These are phyloP conservation scores for Macquaria australasica DNA, from an alignment of 2,113 vertebrate genomes.

Conservation along the genomic window DNA sequence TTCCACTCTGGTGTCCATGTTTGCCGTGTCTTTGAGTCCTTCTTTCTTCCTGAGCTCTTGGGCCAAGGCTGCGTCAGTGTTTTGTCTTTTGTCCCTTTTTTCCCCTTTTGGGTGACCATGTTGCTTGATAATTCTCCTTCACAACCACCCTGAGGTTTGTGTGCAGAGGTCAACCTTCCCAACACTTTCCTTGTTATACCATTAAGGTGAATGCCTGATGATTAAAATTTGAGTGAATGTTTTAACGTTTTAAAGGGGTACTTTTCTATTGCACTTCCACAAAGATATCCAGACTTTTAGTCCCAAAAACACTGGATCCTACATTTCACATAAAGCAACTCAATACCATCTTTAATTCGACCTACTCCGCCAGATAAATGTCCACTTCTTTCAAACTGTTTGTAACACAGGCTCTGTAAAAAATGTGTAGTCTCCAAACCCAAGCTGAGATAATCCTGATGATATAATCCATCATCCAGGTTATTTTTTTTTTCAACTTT, in stretches of 20 bases:
- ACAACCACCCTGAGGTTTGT: constrained; percentile 36
- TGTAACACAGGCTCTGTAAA: not conserved
- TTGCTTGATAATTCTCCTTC: constrained; percentile 29
- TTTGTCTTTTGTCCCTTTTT: not conserved
- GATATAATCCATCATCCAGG: not conserved
- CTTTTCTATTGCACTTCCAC: not conserved
- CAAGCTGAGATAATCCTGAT: not conserved
- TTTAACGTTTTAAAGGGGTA: not conserved
- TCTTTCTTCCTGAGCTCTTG: constrained; percentile 13
- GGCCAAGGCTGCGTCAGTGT: not conserved
- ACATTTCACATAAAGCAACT: not conserved
- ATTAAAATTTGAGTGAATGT: not conserved
- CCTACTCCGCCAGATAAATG: not conserved
- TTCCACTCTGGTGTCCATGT: constrained; percentile 18
- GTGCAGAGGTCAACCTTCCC: constrained; percentile 7
- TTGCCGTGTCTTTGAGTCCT: constrained; percentile 17
- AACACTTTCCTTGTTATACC: constrained; percentile 6
- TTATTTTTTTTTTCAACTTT: not conserved
- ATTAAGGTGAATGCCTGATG: constrained; percentile 23
- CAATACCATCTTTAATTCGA: not conserved
- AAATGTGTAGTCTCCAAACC: not conserved
- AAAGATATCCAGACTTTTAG: not conserved
- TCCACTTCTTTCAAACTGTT: not conserved
- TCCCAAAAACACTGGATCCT: not conserved
- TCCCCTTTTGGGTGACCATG: constrained; percentile 4